Percentiles rank a stretch among this genome's conserved stretches.
Conservation (phyloP, 1,140 invertebrate species). For the Acromyrmex charruanus region DNA sequence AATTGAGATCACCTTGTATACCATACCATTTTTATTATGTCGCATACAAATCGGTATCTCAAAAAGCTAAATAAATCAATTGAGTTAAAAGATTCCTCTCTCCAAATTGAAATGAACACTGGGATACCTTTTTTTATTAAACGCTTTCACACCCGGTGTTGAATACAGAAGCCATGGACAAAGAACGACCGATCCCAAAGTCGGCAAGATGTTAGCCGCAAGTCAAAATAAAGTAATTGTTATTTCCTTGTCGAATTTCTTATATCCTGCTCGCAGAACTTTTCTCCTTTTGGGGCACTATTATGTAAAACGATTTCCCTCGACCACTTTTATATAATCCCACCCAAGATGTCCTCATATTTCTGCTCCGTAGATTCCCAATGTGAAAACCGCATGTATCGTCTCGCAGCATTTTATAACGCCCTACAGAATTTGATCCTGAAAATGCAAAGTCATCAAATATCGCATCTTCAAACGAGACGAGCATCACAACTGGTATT, state of each 20-base stretch:
- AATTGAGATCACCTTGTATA: neutral
- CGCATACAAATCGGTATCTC: slow-evolving; percentile 76
- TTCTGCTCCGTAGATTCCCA: neutral
- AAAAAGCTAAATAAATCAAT: slow-evolving; percentile 72
- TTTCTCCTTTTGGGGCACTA: neutral
- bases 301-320: slow-evolving; percentile 2
- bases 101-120: slow-evolving; percentile 57
- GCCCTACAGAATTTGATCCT: neutral
- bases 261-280: neutral
- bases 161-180: slow-evolving; percentile 5
- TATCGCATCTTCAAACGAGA: neutral
- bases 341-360: neutral
- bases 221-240: slow-evolving; percentile 82
- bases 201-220: slow-evolving; percentile 55
- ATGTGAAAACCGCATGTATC: neutral
- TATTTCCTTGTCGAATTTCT: slow-evolving; percentile 54
- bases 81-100: slow-evolving; percentile 72
- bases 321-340: slow-evolving; percentile 21
- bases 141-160: slow-evolving; percentile 56
- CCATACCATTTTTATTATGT: neutral
- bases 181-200: slow-evolving; percentile 52
- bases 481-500: neutral
- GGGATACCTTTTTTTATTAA: slow-evolving; percentile 52
- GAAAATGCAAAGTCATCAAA: neutral
- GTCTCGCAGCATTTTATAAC: slow-evolving; percentile 25